phyloP scores from a whole-genome alignment of 92 coral and sea anemone genomes.

The Heteractis magnifica region DNA sequence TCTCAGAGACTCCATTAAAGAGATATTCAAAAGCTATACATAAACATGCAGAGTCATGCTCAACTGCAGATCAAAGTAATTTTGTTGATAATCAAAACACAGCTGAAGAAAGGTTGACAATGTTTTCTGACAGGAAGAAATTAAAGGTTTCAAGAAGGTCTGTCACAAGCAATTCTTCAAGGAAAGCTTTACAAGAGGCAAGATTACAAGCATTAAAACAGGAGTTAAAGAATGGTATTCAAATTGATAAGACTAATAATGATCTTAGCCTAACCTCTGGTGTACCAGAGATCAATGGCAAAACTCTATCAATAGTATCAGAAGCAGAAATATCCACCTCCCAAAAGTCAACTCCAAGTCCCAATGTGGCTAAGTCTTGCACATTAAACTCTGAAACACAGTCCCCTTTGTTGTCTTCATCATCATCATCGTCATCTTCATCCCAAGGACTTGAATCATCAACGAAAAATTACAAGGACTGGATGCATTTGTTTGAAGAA shows the following conservation, averaged over 20 bases:
- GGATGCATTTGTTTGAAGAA: slow-evolving; percentile 81
- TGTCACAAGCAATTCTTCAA: neutral
- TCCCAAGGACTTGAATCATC: neutral
- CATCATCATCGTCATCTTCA: neutral
- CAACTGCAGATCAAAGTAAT: neutral
- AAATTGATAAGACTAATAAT: neutral
- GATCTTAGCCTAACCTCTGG: neutral
- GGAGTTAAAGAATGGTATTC: neutral
- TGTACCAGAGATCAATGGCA: neutral
- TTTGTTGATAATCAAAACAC: neutral
- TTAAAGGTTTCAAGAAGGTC: slow-evolving; percentile 13
- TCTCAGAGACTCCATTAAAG: neutral
- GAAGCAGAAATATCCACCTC: neutral
- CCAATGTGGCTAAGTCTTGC: neutral
- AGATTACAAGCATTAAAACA: slow-evolving; percentile 9
- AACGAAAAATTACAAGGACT: slow-evolving; percentile 25
- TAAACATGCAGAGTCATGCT: neutral
- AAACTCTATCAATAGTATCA: neutral
- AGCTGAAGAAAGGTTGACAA: neutral
- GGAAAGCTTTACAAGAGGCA: slow-evolving; percentile 33
- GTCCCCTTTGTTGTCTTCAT: neutral
- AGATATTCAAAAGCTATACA: neutral
- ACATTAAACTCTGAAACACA: neutral
- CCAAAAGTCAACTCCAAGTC: neutral
- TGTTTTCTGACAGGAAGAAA: neutral